Conservation (phyloP, 2,113 vertebrate genomes). For the Onychostruthus taczanowskii region DNA sequence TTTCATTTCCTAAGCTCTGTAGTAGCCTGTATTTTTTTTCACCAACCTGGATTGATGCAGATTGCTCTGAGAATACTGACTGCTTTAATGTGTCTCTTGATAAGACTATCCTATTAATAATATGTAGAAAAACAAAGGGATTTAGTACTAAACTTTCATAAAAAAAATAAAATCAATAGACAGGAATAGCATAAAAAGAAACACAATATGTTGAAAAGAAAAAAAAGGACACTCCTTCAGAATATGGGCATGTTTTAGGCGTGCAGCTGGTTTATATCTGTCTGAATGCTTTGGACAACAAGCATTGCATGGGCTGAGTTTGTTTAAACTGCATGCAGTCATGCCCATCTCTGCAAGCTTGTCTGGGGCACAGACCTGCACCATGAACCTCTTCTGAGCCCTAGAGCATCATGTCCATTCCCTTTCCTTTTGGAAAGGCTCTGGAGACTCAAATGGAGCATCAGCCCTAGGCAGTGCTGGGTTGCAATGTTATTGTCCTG, state of each 20-base stretch:
- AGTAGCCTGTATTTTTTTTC: background rate
- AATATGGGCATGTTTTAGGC: background rate
- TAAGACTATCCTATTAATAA: background rate
- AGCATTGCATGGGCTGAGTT: background rate
- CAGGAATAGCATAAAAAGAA: background rate
- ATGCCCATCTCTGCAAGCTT: background rate
- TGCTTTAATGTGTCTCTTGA: background rate
- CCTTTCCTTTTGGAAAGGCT: background rate
- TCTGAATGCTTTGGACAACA: background rate
- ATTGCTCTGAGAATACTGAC: background rate
- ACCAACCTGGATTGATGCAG: background rate
- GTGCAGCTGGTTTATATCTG: background rate
- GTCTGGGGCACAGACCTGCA: background rate
- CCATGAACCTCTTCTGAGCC: background rate
- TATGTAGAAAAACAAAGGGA: background rate
- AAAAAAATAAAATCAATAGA: background rate
- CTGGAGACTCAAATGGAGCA: background rate
- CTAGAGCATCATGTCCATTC: background rate
- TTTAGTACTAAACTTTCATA: background rate
- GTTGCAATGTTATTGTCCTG: accelerated
- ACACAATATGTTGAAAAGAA: background rate
- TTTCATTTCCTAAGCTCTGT: constrained; percentile 5
- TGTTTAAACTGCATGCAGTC: background rate
- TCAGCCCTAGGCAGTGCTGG: background rate
- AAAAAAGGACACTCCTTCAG: background rate